Evolutionary conservation across 2,888 invertebrate species (phyloP).

Genomic region (Sphecodes monilicornis): DNA sequence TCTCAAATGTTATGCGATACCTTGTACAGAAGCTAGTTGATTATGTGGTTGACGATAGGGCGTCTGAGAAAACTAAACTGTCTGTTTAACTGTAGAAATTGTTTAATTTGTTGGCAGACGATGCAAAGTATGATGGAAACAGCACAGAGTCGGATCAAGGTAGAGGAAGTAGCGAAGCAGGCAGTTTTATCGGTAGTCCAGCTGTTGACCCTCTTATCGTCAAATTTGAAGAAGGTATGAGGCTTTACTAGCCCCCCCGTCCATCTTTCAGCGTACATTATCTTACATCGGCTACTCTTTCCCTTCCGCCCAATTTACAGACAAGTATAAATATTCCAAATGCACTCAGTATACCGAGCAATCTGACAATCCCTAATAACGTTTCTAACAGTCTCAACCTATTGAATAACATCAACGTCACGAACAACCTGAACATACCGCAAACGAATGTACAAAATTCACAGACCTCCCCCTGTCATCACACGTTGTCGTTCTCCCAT

Average conservation of each 20-base stretch:
- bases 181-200: conserved; percentile 83
- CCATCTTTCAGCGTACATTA: conserved; percentile 84
- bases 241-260: conserved; percentile 88
- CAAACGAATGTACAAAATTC: conserved; percentile 76
- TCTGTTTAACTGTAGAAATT: not conserved
- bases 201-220: conserved; percentile 91
- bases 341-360: conserved; percentile 75
- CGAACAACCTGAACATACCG: conserved; percentile 76
- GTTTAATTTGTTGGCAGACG: conserved; percentile 70
- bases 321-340: conserved; percentile 81
- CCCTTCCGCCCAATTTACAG: conserved; percentile 78
- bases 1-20: not conserved
- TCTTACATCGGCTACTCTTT: conserved; percentile 83
- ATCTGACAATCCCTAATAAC: conserved; percentile 77
- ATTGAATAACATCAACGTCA: conserved; percentile 73
- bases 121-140: conserved; percentile 81
- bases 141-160: conserved; percentile 82
- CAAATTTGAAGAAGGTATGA: conserved; percentile 94
- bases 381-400: conserved; percentile 76
- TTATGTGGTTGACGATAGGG: too few relatives aligned
- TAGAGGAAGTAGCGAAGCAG: conserved; percentile 82
- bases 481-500: conserved; percentile 72
- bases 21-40: not conserved
- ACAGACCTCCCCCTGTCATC: conserved; percentile 80
- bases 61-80: not conserved